Percentiles rank a stretch among this genome's conserved stretches.
phyloP scores from a whole-genome alignment of 92 coral and sea anemone species.

The Micromussa lordhowensis region DNA sequence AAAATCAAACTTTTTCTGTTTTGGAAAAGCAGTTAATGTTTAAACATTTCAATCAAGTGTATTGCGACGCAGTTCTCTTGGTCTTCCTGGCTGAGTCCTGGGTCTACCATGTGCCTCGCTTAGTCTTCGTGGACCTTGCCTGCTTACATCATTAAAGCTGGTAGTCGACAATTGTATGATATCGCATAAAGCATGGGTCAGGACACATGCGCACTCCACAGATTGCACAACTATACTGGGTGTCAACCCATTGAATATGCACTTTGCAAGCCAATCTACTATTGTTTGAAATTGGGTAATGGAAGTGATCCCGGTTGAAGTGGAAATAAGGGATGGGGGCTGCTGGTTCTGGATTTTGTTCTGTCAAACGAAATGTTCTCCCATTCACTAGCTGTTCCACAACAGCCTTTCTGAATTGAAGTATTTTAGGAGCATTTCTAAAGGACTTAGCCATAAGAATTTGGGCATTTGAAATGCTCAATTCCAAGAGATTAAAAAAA shows the following conservation, averaged over 20 bases:
- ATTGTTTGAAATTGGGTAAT: constrained; percentile 1
- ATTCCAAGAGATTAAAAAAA: constrained; percentile 32
- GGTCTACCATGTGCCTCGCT: no score
- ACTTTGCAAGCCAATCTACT: constrained; percentile 36
- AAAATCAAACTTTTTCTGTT: no score
- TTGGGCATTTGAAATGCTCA: constrained; percentile 40
- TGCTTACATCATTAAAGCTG: constrained; percentile 32
- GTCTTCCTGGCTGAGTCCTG: constrained; percentile 2
- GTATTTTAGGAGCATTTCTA: constrained; percentile 22
- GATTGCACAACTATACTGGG: constrained; percentile 18
- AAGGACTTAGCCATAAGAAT: constrained; percentile 26
- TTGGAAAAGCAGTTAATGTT: no score
- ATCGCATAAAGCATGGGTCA: constrained; percentile 18
- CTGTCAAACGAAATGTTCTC: background rate
- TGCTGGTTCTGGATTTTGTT: background rate
- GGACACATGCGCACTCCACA: constrained; percentile 36
- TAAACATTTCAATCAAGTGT: background rate
- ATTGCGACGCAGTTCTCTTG: constrained; percentile 18
- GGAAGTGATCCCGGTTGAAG: constrained; percentile 28
- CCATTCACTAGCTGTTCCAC: constrained; percentile 18
- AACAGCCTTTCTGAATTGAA: constrained; percentile 10
- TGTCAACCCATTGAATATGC: constrained; percentile 24
- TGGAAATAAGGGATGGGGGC: constrained; percentile 30
- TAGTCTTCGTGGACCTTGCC: constrained; percentile 29
- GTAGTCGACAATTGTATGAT: constrained; percentile 24